Evolutionary conservation across 2,797 vertebrate genomes (phyloP).

Genomic region (Darevskia nairensis): DNA sequence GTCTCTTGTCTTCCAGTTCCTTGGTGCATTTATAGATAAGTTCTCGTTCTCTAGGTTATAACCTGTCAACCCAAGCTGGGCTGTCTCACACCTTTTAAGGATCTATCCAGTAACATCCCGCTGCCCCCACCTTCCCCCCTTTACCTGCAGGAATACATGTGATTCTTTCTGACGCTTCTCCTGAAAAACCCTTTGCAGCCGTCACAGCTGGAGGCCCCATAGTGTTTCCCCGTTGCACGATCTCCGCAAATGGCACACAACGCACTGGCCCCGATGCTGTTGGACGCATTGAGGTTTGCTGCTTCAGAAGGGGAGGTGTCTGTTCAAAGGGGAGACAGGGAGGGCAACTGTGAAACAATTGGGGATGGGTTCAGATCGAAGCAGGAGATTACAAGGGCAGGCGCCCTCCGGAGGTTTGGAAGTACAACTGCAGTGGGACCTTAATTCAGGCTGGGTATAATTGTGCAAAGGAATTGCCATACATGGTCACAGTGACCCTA

Average conservation of each 20-base stretch:
- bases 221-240: constrained; percentile 96
- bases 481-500: neutral
- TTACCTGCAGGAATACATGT: constrained; percentile 99
- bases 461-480: neutral
- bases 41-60: too few species aligned
- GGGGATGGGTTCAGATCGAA: neutral
- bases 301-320: constrained; percentile 95
- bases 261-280: constrained; percentile 87
- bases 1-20: too few species aligned
- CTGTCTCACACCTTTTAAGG: neutral
- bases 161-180: constrained; percentile 97
- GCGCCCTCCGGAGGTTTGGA: too few species aligned
- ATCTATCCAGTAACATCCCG: neutral
- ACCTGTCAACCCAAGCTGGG: too few species aligned
- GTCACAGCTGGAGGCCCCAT: constrained; percentile 96
- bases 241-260: constrained; percentile 98
- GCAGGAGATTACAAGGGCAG: neutral
- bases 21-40: too few species aligned
- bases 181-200: constrained; percentile 99
- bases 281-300: constrained; percentile 85
- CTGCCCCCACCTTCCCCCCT: constrained; percentile 37
- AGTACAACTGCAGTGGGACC: too few species aligned
- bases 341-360: constrained; percentile 3
- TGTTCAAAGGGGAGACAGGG: constrained; percentile 54
- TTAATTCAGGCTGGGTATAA: neutral